Evolutionary conservation across 1,140 invertebrate species (phyloP).

Genomic region (Daktulosphaira vitifoliae): DNA sequence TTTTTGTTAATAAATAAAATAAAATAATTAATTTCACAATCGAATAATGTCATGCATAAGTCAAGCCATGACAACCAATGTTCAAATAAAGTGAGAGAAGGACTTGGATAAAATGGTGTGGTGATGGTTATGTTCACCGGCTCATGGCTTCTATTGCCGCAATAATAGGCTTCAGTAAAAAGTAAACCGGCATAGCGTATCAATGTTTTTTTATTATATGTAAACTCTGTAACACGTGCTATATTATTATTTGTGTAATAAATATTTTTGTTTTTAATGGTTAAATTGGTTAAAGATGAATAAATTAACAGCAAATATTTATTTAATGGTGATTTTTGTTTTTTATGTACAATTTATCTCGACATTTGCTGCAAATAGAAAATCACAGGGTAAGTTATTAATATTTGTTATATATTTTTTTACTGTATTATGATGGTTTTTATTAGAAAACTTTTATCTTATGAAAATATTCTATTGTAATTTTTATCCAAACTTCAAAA

Average conservation of each 20-base stretch:
- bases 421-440: not conserved
- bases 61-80: too few species aligned
- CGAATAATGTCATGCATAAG: too few species aligned
- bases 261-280: not conserved
- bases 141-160: too few species aligned
- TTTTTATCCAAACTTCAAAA: too few species aligned
- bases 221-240: not conserved
- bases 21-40: too few species aligned
- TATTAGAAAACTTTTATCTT: too few species aligned
- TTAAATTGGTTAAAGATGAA: too few species aligned
- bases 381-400: not conserved
- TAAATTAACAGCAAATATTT: too few species aligned
- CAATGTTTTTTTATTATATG: too few species aligned
- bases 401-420: not conserved
- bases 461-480: too few species aligned
- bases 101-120: not conserved
- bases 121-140: not conserved
- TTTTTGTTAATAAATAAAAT: too few species aligned
- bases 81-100: too few species aligned
- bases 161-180: conserved; percentile 16
- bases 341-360: not conserved
- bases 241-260: not conserved
- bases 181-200: conserved; percentile 3
- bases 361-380: not conserved
- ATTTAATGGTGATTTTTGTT: not conserved